Percentiles rank a stretch among this genome's conserved stretches.
These are phyloP conservation scores for Octodon degus DNA, from an alignment of 2,113 vertebrate genomes.

Conservation along the genomic window DNA sequence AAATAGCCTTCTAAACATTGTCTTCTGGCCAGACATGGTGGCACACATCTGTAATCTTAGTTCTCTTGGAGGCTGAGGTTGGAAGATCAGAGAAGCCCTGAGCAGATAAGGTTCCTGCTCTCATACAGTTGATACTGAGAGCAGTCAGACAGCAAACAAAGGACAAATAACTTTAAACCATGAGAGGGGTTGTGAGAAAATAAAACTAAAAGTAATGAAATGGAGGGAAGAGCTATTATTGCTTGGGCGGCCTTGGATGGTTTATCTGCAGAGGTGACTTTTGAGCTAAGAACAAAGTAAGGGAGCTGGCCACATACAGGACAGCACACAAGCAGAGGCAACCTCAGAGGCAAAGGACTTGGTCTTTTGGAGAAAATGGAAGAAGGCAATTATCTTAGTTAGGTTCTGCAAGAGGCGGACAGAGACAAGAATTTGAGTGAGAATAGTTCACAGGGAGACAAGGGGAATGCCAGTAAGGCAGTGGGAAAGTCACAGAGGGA, in stretches of 20 bases:
- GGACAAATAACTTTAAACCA: background rate
- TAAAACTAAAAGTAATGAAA: constrained; percentile 15
- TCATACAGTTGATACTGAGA: background rate
- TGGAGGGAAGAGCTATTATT: background rate
- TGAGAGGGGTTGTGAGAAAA: constrained; percentile 50
- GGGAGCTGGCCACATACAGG: background rate
- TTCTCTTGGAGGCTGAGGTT: background rate
- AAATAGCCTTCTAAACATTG: background rate
- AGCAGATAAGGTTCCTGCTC: background rate
- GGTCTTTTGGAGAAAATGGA: constrained; percentile 24
- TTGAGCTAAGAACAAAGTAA: constrained; percentile 49
- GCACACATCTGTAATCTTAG: background rate
- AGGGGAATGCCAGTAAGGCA: background rate
- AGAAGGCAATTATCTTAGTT: background rate
- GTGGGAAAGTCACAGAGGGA: background rate
- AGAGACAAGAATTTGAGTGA: constrained; percentile 20
- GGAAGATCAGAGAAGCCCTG: background rate
- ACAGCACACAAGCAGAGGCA: constrained; percentile 15
- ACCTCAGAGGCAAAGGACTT: constrained; percentile 36
- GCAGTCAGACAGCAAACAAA: constrained; percentile 37
- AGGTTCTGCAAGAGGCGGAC: background rate
- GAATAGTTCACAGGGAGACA: background rate
- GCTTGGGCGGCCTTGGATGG: background rate
- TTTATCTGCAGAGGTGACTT: constrained; percentile 15
- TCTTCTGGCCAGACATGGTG: background rate